Percentiles rank a stretch among this genome's conserved stretches.
Evolutionary conservation across 2,113 vertebrate species (phyloP).

Genomic region (Alces alces): DNA sequence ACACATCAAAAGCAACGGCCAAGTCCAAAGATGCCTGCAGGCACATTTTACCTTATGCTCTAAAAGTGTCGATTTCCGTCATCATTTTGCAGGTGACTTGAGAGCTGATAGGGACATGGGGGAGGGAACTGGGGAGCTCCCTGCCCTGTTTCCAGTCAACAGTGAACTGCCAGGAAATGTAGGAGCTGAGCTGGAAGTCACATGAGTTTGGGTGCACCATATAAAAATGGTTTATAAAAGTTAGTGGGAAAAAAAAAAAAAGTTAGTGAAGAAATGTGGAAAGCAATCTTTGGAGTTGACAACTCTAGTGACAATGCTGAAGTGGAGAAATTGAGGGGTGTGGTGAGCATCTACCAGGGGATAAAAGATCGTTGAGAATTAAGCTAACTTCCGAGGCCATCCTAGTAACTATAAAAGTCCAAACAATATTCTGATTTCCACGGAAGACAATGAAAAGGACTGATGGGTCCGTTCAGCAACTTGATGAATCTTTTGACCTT

Average conservation of each 20-base stretch:
- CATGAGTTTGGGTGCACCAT: neutral
- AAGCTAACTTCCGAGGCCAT: neutral
- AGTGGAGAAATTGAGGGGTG: neutral
- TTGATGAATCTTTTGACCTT: neutral
- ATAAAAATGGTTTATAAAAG: neutral
- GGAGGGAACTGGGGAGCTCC: neutral
- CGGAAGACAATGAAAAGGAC: neutral
- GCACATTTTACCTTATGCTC: neutral
- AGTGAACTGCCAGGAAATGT: neutral
- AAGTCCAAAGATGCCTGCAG: neutral
- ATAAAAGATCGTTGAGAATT: neutral
- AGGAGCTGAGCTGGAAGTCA: neutral
- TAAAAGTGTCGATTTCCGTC: neutral
- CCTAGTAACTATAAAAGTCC: neutral
- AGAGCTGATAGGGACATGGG: neutral
- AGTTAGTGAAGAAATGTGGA: neutral
- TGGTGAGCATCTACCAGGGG: neutral
- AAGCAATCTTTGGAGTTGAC: neutral
- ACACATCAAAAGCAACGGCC: neutral
- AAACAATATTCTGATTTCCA: neutral
- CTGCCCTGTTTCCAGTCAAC: neutral
- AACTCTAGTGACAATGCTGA: neutral
- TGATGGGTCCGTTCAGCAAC: neutral
- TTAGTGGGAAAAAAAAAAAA: neutral
- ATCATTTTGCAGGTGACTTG: neutral